Conservation (phyloP, 2,888 invertebrate genomes). For the Tinea pellionella region DNA sequence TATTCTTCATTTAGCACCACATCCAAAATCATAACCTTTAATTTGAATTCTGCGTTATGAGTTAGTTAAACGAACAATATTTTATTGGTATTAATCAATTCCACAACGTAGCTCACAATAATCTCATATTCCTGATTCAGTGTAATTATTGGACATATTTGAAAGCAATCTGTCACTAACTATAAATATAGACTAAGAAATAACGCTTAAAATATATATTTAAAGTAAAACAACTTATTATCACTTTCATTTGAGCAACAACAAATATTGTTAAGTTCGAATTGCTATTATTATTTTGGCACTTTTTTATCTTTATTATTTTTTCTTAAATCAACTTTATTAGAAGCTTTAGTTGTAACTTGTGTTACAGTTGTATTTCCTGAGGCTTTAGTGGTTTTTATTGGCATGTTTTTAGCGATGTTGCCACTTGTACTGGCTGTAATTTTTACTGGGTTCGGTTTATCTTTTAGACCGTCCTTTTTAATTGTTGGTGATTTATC, state of each 20-base stretch:
- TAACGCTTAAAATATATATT: constrained; percentile 4
- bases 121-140: neutral
- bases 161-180: neutral
- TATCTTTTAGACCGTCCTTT: neutral
- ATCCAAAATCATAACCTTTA: constrained; percentile 15
- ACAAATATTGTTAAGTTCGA: constrained; percentile 14
- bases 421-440: neutral
- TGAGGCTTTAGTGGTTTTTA: neutral
- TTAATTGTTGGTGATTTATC: neutral
- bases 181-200: neutral
- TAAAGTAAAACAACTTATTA: constrained; percentile 19
- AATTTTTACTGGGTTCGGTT: neutral
- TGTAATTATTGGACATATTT: neutral
- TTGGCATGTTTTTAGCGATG: neutral
- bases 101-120: neutral
- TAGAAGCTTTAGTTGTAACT: neutral
- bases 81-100: neutral
- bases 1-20: constrained; percentile 54
- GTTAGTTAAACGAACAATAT: constrained; percentile 15
- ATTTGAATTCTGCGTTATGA: neutral
- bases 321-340: neutral
- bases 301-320: constrained; percentile 1
- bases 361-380: neutral
- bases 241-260: constrained; percentile 38
- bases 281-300: constrained; percentile 7